Conservation (phyloP, 2,888 invertebrate genomes). For the Euproctis similis region DNA sequence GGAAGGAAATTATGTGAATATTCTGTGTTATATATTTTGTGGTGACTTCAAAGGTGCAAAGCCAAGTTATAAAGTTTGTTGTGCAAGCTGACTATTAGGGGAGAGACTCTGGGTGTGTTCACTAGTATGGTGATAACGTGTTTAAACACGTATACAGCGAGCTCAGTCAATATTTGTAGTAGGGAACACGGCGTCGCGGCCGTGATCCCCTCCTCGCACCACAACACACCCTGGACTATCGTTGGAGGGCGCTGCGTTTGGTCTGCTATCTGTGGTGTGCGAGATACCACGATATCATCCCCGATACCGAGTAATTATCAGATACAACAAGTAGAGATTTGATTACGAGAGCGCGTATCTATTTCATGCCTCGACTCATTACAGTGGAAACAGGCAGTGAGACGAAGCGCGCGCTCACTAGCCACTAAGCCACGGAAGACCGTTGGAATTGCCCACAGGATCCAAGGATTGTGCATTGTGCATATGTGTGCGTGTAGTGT, state of each 20-base stretch:
- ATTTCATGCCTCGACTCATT: slow-evolving; percentile 43
- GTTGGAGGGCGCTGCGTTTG: slow-evolving; percentile 41
- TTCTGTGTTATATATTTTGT: too few relatives aligned
- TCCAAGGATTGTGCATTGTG: too few relatives aligned
- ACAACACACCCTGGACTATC: slow-evolving; percentile 46
- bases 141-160: too few relatives aligned
- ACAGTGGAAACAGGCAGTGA: slow-evolving; percentile 35
- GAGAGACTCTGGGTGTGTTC: slow-evolving; percentile 37
- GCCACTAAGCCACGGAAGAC: slow-evolving; percentile 5
- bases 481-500: slow-evolving; percentile 2
- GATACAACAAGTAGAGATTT: slow-evolving; percentile 63
- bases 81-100: too few relatives aligned
- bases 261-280: slow-evolving; percentile 38
- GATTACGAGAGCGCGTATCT: slow-evolving; percentile 52
- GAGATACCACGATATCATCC: slow-evolving; percentile 61
- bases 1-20: too few relatives aligned
- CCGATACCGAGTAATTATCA: slow-evolving; percentile 66
- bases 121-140: slow-evolving; percentile 48
- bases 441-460: background rate
- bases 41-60: too few relatives aligned
- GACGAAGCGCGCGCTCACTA: slow-evolving; percentile 12
- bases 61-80: too few relatives aligned
- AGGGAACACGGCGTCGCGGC: too few relatives aligned
- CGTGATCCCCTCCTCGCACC: too few relatives aligned
- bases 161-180: too few relatives aligned